These are phyloP conservation scores for Leucoma salicis DNA, from an alignment of 2,888 invertebrate genomes.

Conservation along the genomic window DNA sequence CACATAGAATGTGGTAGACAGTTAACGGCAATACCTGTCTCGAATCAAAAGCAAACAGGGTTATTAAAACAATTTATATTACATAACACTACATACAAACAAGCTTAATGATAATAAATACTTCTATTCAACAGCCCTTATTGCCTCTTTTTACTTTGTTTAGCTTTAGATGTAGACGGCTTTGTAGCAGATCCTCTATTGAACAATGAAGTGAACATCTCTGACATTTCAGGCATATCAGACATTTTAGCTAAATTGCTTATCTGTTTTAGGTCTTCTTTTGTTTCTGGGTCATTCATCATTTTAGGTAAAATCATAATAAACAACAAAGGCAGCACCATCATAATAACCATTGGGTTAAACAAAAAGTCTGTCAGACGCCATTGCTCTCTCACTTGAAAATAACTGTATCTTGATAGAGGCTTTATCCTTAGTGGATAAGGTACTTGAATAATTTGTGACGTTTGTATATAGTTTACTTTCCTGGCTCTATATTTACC, in stretches of 20 bases:
- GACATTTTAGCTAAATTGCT: slow-evolving; percentile 90
- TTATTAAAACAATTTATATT: slow-evolving; percentile 32
- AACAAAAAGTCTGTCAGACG: slow-evolving; percentile 97
- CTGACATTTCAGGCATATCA: slow-evolving; percentile 97
- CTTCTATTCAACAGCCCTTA: slow-evolving; percentile 35
- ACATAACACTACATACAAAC: slow-evolving; percentile 38
- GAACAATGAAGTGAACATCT: slow-evolving; percentile 94
- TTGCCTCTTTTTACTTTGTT: slow-evolving; percentile 75
- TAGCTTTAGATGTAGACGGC: slow-evolving; percentile 62
- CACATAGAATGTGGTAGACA: too few species aligned
- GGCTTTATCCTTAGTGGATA: slow-evolving; percentile 96
- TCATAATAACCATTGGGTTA: slow-evolving; percentile 99
- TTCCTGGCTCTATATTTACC: slow-evolving; percentile 97
- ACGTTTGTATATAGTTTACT: slow-evolving; percentile 96
- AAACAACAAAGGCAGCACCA: slow-evolving; percentile 94
- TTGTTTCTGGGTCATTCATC: slow-evolving; percentile 98
- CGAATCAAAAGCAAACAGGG: too few species aligned
- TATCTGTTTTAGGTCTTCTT: slow-evolving; percentile 96
- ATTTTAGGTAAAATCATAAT: slow-evolving; percentile 97
- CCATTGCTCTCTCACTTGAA: slow-evolving; percentile 98
- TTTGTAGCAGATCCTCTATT: slow-evolving; percentile 85
- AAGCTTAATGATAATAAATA: slow-evolving; percentile 47
- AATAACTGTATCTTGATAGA: slow-evolving; percentile 90
- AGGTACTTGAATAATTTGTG: slow-evolving; percentile 93
- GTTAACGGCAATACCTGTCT: too few species aligned